phyloP scores from a whole-genome alignment of 2,888 invertebrate species.

The Rhagonycha lutea region DNA sequence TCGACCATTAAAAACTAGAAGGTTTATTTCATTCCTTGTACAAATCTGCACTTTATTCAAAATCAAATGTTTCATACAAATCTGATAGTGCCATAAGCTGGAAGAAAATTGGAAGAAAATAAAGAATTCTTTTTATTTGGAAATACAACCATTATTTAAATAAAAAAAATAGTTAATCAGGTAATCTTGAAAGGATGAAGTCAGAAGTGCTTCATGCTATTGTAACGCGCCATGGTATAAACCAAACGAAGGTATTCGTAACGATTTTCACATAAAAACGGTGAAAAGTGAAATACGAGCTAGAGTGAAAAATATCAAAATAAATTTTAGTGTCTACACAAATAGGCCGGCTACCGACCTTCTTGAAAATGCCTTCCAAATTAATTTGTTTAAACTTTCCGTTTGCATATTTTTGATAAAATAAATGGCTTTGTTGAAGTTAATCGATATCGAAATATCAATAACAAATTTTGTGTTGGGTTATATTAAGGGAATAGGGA shows the following conservation, averaged over 20 bases:
- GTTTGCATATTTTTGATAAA: neutral
- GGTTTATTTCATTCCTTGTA: too few relatives aligned
- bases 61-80: too few relatives aligned
- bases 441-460: too few relatives aligned
- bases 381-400: neutral
- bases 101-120: too few relatives aligned
- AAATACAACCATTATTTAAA: too few relatives aligned
- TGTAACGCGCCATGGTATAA: neutral
- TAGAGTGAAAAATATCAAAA: neutral
- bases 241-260: neutral
- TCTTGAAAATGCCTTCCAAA: neutral
- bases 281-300: neutral
- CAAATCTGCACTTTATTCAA: too few relatives aligned
- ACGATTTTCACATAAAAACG: neutral
- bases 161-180: neutral
- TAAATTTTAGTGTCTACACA: neutral
- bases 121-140: too few relatives aligned
- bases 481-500: too few relatives aligned
- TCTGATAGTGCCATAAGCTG: too few relatives aligned
- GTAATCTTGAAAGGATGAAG: neutral
- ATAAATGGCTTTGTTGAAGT: too few relatives aligned
- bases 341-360: neutral
- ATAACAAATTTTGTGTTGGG: too few relatives aligned
- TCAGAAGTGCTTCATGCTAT: neutral
- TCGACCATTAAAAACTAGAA: too few relatives aligned